A percentile compares a stretch with the other conserved stretches of the same genome.
These are phyloP conservation scores for Drosophila kikkawai DNA, from an alignment of 1,140 invertebrate genomes.

Conservation along the genomic window DNA sequence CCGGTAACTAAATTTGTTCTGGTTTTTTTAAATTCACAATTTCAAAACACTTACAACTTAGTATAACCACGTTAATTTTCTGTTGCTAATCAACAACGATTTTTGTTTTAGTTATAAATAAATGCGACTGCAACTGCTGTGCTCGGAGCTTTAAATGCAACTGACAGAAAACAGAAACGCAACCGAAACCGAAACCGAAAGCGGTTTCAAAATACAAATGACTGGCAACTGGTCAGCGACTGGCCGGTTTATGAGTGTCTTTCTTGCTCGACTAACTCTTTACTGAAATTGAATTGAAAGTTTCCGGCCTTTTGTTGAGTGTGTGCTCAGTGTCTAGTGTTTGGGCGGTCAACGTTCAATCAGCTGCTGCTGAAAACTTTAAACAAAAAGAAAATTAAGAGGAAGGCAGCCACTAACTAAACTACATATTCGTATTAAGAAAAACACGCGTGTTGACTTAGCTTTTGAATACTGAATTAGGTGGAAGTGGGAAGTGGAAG, in stretches of 20 bases:
- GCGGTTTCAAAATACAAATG: constrained; percentile 17
- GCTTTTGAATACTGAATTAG: constrained; percentile 18
- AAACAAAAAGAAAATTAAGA: not conserved
- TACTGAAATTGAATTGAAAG: constrained; percentile 62
- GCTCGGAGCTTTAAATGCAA: constrained; percentile 58
- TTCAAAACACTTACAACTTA: constrained; percentile 8
- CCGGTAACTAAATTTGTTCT: too few species aligned
- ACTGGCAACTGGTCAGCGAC: constrained; percentile 3
- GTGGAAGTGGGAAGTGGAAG: constrained; percentile 10
- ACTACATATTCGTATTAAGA: constrained; percentile 11
- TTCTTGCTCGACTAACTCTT: constrained; percentile 52
- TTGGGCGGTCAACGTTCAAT: constrained; percentile 62
- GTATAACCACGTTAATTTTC: not conserved
- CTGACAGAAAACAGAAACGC: constrained; percentile 54
- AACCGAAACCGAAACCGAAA: constrained; percentile 39
- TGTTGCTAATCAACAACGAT: not conserved
- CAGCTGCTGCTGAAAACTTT: constrained; percentile 15
- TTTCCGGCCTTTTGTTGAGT: constrained; percentile 73
- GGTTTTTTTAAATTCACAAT: not conserved
- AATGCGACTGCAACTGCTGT: constrained; percentile 30
- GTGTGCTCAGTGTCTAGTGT: constrained; percentile 7
- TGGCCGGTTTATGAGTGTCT: constrained; percentile 52
- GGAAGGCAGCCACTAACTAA: constrained; percentile 4
- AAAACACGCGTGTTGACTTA: constrained; percentile 2
- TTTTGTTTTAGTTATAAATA: not conserved